Evolutionary conservation across 2,888 invertebrate genomes (phyloP).

Genomic region (Girardia tigrina): DNA sequence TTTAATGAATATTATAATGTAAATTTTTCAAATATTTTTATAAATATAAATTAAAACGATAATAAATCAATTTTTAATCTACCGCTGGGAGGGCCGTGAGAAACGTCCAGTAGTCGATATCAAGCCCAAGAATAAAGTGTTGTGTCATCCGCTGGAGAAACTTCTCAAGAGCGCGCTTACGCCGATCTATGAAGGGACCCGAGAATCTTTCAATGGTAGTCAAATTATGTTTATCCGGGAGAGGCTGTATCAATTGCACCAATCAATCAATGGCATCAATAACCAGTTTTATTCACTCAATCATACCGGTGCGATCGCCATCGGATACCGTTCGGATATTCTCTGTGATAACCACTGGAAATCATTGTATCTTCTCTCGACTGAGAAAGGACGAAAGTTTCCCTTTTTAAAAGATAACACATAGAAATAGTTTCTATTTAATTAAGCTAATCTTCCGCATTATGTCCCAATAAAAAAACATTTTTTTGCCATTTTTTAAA

Average conservation of each 20-base stretch:
- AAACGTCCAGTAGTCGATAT: neutral
- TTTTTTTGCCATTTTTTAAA: too few species aligned
- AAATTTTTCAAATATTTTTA: too few species aligned
- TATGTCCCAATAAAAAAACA: too few species aligned
- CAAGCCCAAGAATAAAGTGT: neutral
- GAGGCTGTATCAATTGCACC: neutral
- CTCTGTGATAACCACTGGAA: neutral
- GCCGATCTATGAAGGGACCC: neutral
- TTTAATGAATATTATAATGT: too few species aligned
- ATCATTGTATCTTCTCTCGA: neutral
- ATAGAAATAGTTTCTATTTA: too few species aligned
- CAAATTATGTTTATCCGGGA: constrained; percentile 2
- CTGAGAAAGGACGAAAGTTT: neutral
- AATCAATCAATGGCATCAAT: neutral
- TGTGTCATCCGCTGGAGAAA: neutral
- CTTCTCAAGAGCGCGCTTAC: neutral
- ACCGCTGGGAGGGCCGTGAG: neutral
- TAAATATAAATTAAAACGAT: too few species aligned
- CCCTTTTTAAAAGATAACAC: too few species aligned
- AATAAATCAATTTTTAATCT: too few species aligned
- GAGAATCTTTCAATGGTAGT: neutral
- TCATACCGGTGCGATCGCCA: neutral
- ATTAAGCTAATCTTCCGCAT: too few species aligned
- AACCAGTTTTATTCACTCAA: too few species aligned
- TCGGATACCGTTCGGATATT: neutral